phyloP scores from a whole-genome alignment of 2,888 invertebrate species.

The Limnephilus rhombicus region DNA sequence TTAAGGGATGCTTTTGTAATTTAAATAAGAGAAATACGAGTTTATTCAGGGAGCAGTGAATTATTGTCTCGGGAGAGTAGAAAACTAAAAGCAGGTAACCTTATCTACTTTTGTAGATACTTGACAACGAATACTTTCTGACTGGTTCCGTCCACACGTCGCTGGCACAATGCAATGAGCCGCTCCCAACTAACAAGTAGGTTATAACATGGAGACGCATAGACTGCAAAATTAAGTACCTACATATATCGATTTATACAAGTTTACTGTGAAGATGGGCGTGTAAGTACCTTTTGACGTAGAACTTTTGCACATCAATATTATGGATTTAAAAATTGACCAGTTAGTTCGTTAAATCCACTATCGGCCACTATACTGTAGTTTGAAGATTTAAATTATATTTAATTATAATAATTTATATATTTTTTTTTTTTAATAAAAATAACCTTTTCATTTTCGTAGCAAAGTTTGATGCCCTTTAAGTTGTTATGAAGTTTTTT shows the following conservation, averaged over 20 bases:
- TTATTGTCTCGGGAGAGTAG: background rate
- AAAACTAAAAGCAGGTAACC: background rate
- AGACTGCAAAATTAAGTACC: background rate
- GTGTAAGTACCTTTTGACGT: too few relatives aligned
- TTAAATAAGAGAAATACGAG: slow-evolving; percentile 10
- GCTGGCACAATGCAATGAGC: too few relatives aligned
- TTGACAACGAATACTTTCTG: background rate
- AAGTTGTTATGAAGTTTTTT: background rate
- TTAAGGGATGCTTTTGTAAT: background rate
- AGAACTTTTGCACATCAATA: too few relatives aligned
- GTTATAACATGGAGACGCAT: background rate
- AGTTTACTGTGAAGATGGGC: background rate
- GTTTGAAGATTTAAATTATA: background rate
- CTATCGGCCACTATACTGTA: background rate
- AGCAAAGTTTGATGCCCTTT: background rate
- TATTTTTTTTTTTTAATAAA: too few relatives aligned
- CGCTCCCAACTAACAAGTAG: too few relatives aligned
- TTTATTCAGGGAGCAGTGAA: background rate
- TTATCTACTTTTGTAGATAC: background rate
- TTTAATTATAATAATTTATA: too few relatives aligned
- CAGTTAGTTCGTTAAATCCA: too few relatives aligned
- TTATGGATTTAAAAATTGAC: too few relatives aligned
- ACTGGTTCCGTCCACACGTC: background rate
- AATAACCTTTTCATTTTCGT: too few relatives aligned
- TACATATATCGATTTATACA: background rate